Base-by-base conservation (phyloP, 1,140 invertebrate genomes). In the Nomia melanderi region DNA sequence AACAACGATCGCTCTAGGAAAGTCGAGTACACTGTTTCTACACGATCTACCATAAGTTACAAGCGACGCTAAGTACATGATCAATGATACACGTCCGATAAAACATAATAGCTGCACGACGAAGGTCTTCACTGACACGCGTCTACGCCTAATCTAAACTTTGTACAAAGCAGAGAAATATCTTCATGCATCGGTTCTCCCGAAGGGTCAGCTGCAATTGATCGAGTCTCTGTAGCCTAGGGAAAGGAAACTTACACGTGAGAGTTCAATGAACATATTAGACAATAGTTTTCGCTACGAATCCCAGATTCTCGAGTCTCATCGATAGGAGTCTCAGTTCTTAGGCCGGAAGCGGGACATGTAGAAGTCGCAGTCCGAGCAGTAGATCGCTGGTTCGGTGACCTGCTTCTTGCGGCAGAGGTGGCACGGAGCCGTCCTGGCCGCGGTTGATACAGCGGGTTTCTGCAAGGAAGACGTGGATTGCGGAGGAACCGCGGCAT, bases 341-440 rank as follows among this genome's bases (percentile, higher is more conserved):
- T 93, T 94, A 11, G 94, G 95, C 84, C 95, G 95, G 87, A 97
- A 97, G 83, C 96, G 94, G 39, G 97, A 97, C 96, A 98, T 96
- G 86, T 98, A 98, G 93, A 96, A 97, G 87, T 97, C 96, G 91
- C 97, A 98, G 89, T 98, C 97, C 20, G 95, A 93, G 91, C 97
- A 98, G 88, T 98, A 98, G 44, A 96, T 93, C 14, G 95, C 94
- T 0, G 96, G 95, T 31, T 95, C 94, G 6, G 93, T 93, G 6
- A 98, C 95, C 75, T 94, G 93, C 87, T 97, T 96, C 87, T 98
- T 97, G 31, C 96, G 93, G 89, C 97, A 98, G 64, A 98, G 93
- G 92, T 97, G 95, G 90, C 97, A 98, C 33, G 93, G 93, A 12
- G 91, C 90, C 2, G 91, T 83, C 11, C 93, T 93, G 33, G 92